Base-by-base conservation (phyloP, 30 jellyfish, hydroid and myxozoan genomes). In the Cassiopea andromeda region DNA sequence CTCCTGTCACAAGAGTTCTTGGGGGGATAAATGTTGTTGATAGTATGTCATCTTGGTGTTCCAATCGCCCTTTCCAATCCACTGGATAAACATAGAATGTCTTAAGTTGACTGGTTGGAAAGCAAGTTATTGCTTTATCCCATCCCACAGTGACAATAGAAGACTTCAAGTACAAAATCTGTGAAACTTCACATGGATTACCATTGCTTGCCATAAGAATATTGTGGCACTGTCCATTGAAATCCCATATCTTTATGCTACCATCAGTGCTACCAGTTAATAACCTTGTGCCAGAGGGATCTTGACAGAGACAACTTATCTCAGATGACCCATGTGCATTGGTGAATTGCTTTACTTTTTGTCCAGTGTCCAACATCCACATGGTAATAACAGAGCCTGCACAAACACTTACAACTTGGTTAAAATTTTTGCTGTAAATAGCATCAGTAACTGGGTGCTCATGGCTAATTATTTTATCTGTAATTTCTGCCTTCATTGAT, bases 261-360 rank as follows among this genome's bases (percentile, higher is more conserved):
- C 99, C 99, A 88, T 96, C 98, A 44, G 97, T 92, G 68, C 97
- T 87, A 7, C 98, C 99, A 69, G 99, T 96, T 18, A 96, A 72
- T 10, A 96, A 57, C 58, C 97, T 82, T 72, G 89, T 84, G 5
- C 93, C 96, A 10, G 93, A 38, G 10, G 92, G 95, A 70, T 92
- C 98, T 17, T 92, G 96, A 8, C 94, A 44, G 9, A 96, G 96
- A 44, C 98, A 77, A 12, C 97, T 91, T 17, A 96, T 88, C 88
- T 96, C 99, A 47, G 99, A 78, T n/a, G 88, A 59, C 4, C 96
- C 99, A 96, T 96, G 99, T 15, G 99, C 98, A 75, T 92, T 92
- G 67, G 94, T 73, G 78, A 96, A 73, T 69, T 92, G 98, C 92
- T 92, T 96, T n/a, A 96, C 96, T 78, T 96, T 96, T 90, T 96